phyloP scores from a whole-genome alignment of 2,113 vertebrate genomes.

The Gymnocephalus cernua region DNA sequence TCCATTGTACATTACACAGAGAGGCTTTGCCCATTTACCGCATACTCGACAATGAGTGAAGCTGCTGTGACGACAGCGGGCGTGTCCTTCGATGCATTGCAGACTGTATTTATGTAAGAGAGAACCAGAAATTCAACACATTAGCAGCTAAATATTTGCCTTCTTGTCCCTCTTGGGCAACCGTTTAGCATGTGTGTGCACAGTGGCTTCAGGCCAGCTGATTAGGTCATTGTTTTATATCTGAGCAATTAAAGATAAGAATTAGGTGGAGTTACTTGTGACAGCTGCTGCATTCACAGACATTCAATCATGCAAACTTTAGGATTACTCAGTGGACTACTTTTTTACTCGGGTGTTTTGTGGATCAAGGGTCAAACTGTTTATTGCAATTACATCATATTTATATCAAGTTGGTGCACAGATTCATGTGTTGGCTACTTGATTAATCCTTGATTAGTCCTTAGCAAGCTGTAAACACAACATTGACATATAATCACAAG shows the following conservation, averaged over 20 bases:
- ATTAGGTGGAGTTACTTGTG: slow-evolving; percentile 9
- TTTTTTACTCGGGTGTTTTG: neutral
- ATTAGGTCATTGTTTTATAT: slow-evolving; percentile 49
- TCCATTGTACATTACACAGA: slow-evolving; percentile 55
- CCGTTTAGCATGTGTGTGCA: slow-evolving; percentile 14
- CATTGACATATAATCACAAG: neutral
- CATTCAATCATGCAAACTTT: slow-evolving; percentile 20
- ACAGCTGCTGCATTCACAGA: slow-evolving; percentile 31
- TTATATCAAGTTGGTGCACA: neutral
- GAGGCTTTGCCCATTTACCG: slow-evolving; percentile 17
- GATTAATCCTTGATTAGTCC: neutral
- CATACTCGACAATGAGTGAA: slow-evolving; percentile 45
- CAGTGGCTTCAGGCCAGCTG: slow-evolving; percentile 4
- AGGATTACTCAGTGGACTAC: neutral
- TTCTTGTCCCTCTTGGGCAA: neutral
- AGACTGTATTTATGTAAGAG: neutral
- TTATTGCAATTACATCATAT: neutral
- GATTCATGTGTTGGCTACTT: neutral
- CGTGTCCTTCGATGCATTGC: slow-evolving; percentile 1
- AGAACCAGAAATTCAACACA: neutral
- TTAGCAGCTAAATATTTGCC: neutral
- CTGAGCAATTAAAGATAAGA: slow-evolving; percentile 42
- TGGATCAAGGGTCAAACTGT: slow-evolving; percentile 1
- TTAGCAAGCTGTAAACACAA: neutral
- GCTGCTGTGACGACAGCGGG: slow-evolving; percentile 42